Conservation (phyloP, 2,113 vertebrate genomes). For the Saguinus midas region DNA sequence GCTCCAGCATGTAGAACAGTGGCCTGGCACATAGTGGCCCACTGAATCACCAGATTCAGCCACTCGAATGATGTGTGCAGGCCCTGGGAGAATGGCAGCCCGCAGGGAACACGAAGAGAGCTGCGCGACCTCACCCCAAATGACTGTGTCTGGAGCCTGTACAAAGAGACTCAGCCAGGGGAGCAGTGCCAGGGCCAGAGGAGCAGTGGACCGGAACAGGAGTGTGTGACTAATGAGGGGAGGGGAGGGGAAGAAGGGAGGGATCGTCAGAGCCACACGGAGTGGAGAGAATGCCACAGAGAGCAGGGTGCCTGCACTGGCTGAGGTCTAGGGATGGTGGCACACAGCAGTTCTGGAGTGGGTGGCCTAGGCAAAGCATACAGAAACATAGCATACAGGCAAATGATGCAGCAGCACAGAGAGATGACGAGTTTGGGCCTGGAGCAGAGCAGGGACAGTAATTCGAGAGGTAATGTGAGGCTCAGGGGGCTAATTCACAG, state of each 20-base stretch:
- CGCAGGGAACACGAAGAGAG: not conserved
- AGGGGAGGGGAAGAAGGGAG: too few relatives aligned
- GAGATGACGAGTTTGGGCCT: not conserved
- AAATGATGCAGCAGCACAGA: not conserved
- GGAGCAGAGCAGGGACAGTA: not conserved
- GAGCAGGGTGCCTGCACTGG: not conserved
- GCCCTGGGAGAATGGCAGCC: not conserved
- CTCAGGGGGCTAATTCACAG: not conserved
- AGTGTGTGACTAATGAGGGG: not conserved
- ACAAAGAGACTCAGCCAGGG: constrained; percentile 77
- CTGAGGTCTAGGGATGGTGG: not conserved
- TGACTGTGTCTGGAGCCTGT: constrained; percentile 32
- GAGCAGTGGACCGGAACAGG: not conserved
- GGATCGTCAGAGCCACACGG: too few relatives aligned
- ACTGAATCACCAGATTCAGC: not conserved
- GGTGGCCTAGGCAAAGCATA: not conserved
- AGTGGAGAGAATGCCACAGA: fast-evolving
- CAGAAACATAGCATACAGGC: not conserved
- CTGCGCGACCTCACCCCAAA: not conserved
- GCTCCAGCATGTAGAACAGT: not conserved
- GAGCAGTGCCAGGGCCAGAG: not conserved
- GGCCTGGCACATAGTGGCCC: too few relatives aligned
- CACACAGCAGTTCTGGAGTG: not conserved
- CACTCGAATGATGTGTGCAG: too few relatives aligned
- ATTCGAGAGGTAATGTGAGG: not conserved